Percentiles rank a stretch among this genome's conserved stretches.
Evolutionary conservation across 1,140 invertebrate genomes (phyloP).

Genomic region (Heliconius congener): DNA sequence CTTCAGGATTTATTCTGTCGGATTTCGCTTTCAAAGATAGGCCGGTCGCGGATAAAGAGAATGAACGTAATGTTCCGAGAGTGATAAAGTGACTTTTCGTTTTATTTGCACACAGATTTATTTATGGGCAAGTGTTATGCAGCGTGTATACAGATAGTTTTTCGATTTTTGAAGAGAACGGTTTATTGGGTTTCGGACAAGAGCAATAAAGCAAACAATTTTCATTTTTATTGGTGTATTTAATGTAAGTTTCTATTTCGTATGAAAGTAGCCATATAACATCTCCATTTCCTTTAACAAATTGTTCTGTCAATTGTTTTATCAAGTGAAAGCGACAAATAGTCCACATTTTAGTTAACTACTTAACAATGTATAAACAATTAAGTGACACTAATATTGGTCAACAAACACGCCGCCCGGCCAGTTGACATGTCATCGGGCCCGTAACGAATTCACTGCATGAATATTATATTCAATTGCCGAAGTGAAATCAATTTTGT

Average conservation of each 20-base stretch:
- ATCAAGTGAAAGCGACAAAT: not conserved
- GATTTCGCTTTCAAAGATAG: conserved; percentile 44
- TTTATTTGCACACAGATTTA: conserved; percentile 32
- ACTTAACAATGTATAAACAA: conserved; percentile 9
- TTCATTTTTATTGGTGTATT: not conserved
- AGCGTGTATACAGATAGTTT: not conserved
- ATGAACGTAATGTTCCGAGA: conserved; percentile 36
- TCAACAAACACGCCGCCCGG: not conserved
- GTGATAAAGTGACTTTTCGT: conserved; percentile 32
- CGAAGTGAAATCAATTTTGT: conserved; percentile 45
- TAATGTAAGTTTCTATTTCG: not conserved
- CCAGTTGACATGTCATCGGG: conserved; percentile 8
- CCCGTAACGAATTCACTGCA: conserved; percentile 22
- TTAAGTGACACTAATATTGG: not conserved
- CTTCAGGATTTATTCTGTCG: conserved; percentile 51
- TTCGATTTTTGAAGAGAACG: not conserved
- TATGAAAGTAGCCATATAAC: not conserved
- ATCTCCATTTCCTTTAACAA: too few species aligned
- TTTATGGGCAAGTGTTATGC: conserved; percentile 10
- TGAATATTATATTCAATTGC: conserved; percentile 36
- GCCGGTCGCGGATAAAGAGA: conserved; percentile 38
- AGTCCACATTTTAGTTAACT: conserved; percentile 4
- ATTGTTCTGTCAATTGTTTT: too few species aligned
- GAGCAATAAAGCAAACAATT: too few species aligned
- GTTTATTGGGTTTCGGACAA: not conserved